These are phyloP conservation scores for Alectoris magna DNA, from an alignment of 2,797 vertebrate genomes.

Conservation along the genomic window DNA sequence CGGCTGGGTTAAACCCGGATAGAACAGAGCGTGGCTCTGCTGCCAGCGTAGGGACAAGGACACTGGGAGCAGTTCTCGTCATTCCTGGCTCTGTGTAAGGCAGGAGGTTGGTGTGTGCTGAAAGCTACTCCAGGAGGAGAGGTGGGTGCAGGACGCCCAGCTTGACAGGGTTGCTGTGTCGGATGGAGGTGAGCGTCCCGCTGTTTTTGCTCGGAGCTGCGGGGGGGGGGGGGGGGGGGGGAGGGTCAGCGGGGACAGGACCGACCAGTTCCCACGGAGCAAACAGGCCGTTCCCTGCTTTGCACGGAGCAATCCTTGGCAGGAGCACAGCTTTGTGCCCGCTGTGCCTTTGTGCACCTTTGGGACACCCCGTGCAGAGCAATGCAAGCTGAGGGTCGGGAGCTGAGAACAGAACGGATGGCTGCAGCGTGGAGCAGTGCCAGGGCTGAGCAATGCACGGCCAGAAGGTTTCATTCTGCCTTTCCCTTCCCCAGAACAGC, in stretches of 20 bases:
- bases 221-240: neutral
- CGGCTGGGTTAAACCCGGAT: rapidly evolving
- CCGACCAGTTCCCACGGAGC: slow-evolving; percentile 29
- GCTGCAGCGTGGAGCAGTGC: neutral
- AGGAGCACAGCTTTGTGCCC: neutral
- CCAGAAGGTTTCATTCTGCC: rapidly evolving
- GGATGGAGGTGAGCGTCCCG: neutral
- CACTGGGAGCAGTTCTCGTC: rapidly evolving
- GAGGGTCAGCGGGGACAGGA: neutral
- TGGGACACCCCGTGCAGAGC: rapidly evolving
- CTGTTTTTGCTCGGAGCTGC: neutral
- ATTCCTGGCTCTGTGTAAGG: rapidly evolving
- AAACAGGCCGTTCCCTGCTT: slow-evolving; percentile 20
- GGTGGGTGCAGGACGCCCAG: rapidly evolving
- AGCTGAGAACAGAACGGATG: rapidly evolving
- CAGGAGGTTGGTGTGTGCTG: rapidly evolving
- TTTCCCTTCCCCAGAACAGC: neutral
- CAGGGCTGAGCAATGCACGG: neutral
- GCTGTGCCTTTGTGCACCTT: neutral
- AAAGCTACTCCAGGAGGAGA: rapidly evolving
- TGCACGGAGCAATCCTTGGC: slow-evolving; percentile 51
- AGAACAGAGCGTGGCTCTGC: neutral
- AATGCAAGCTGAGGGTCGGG: neutral
- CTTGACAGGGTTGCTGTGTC: too few species aligned
- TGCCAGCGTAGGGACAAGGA: rapidly evolving